These are phyloP conservation scores for Engraulis encrasicolus DNA, from an alignment of 2,113 vertebrate species.

Conservation along the genomic window DNA sequence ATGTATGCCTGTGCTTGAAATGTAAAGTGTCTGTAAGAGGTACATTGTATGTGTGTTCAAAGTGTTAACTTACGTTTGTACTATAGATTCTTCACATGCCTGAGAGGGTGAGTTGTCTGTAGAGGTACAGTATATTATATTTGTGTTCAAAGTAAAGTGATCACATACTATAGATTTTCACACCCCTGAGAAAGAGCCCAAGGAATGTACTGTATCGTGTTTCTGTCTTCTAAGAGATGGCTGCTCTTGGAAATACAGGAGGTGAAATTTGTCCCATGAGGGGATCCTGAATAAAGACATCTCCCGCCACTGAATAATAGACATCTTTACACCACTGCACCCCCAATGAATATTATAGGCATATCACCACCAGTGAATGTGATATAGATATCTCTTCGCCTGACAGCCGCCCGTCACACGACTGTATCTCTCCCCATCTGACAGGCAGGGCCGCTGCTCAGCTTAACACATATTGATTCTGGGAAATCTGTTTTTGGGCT, in stretches of 20 bases:
- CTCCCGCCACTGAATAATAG: too few relatives aligned
- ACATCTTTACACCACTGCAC: too few relatives aligned
- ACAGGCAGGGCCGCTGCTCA: background rate
- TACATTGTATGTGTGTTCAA: too few relatives aligned
- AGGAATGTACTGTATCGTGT: background rate
- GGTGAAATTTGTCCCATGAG: background rate
- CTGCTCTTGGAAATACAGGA: background rate
- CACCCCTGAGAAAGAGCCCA: background rate
- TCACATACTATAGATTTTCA: background rate
- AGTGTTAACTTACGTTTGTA: too few relatives aligned
- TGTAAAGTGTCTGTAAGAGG: too few relatives aligned
- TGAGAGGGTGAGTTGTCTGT: too few relatives aligned
- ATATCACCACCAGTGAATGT: too few relatives aligned
- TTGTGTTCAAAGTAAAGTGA: background rate
- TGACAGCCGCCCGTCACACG: background rate
- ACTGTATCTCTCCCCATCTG: too few relatives aligned
- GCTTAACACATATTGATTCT: slow-evolving; percentile 4
- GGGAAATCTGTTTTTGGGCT: background rate
- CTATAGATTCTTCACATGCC: too few relatives aligned
- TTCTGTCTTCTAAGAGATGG: background rate
- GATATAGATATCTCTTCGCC: too few relatives aligned
- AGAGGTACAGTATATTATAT: too few relatives aligned
- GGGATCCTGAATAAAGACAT: background rate
- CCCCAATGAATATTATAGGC: too few relatives aligned
- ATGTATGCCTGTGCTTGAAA: background rate